Evolutionary conservation across 2,888 invertebrate species (phyloP), one percentile per base, ranked within the genome.

Genomic region (Noctua comes): DNA sequence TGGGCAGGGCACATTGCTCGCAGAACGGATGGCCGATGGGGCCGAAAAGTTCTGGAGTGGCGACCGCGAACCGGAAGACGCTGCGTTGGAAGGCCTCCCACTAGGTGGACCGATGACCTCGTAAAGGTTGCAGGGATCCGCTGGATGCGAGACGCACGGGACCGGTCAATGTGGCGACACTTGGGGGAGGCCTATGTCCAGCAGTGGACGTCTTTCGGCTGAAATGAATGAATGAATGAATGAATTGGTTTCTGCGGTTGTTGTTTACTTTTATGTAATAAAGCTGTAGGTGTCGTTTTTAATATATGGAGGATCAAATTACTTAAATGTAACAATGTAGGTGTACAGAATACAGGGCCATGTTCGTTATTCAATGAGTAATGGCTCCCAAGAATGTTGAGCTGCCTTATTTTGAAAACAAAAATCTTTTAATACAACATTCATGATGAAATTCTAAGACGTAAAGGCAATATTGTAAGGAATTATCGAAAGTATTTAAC

Each of bases 211-310:
- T n/a, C n/a, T n/a, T n/a, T n/a, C n/a, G n/a, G n/a, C n/a, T n/a
- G n/a, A n/a, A n/a, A n/a, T n/a, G n/a, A n/a, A n/a, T n/a, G n/a
- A n/a, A n/a, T n/a, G n/a, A n/a, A n/a, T n/a, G n/a, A n/a, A n/a
- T n/a, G n/a, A n/a, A 90, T 90, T 83, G 86, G 78, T 90, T 79
- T 82, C 76, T 85, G 74, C n/a, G 80, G 71, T 74, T 72, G 68
- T 73, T 80, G 72, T 79, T 82, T 87, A 75, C 71, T 77, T 78
- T 64, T 80, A 65, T 72, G 72, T 77, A 11, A 78, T 82, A 87
- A 84, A 90, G 73, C 73, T 77, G 89, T 89, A 77, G 84, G 81
- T 80, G 89, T 83, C 73, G 76, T 80, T 84, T 79, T 83, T 86
- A 86, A 88, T 88, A 84, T 88, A 89, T 68, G 43, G 31, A 73